Evolutionary conservation across 2,797 vertebrate species (phyloP), one percentile per base, ranked within the genome.

Genomic region (Staurois parvus): DNA sequence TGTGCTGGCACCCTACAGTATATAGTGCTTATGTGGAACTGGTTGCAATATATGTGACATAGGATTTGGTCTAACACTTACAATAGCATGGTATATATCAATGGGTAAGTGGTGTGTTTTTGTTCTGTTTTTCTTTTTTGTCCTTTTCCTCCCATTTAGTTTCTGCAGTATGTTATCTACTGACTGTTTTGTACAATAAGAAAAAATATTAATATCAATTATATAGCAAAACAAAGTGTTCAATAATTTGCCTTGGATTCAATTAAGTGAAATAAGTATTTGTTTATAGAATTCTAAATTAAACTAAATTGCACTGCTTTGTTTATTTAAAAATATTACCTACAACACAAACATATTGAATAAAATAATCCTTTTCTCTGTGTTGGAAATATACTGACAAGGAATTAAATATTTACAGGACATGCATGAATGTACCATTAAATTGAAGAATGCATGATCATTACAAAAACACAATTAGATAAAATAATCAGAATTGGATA

Each of bases 391-490:
- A 34, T 76, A 62, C 52, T 62, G 75, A 76, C 56, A 76, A 76
- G 5, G 29, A 76, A 62, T 62, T 34, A 62, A 76, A 77, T 76
- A 40, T 9, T 7, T 17, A 66, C 76, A 40, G 13, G 37, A 64
- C 66, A 78, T 78, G 76, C 76, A 78, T 78, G 76, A 67, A 3
- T 45, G 29, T 29, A 26, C 62, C 26, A 78, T 78, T 67, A 78
- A 42, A 78, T 78, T 78, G 76, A 42, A 45, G 37, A 78, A 78
- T 40, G n/a, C 56, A 67, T 52, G 40, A 45, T 48, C 77, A 67
- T 68, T 68, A 79, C 52, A 30, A 26, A 28, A 79, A 69, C n/a
- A 68, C 28, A 69, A 79, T 68, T 68, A 67, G 69, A 79, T 29
- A 52, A 70, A 48, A 79, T 79, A 68, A 40, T 42, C 28, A 48